Conservation (phyloP, 1,140 invertebrate genomes). For the Ridgeia piscesae region DNA sequence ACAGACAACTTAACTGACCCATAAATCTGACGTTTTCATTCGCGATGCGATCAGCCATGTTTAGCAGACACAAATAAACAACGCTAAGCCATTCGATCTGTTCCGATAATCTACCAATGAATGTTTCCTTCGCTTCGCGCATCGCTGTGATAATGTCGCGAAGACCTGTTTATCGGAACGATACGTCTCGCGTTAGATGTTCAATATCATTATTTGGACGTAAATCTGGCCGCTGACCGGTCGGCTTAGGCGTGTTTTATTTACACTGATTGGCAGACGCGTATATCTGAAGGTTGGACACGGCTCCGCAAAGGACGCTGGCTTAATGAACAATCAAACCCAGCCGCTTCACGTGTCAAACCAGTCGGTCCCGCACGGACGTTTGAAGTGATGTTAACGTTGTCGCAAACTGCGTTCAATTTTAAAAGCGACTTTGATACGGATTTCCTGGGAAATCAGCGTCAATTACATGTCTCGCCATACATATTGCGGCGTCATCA, state of each 20-base stretch:
- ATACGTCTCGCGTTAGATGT: neutral
- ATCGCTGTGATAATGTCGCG: neutral
- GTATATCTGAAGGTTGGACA: neutral
- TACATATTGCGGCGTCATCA: no score
- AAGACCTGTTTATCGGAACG: neutral
- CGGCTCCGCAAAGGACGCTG: neutral
- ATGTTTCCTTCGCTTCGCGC: neutral
- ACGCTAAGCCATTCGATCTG: neutral
- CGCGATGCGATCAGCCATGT: neutral
- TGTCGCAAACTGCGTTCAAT: no score
- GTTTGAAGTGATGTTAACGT: neutral
- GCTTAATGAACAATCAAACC: neutral
- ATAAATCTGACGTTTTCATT: neutral
- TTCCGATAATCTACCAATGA: neutral
- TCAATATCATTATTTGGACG: neutral
- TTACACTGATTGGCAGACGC: neutral
- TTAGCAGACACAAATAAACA: neutral
- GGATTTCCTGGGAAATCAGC: no score
- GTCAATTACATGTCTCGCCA: no score
- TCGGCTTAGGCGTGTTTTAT: neutral
- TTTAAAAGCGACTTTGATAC: no score
- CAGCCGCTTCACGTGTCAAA: neutral
- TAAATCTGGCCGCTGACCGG: neutral
- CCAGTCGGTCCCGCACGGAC: neutral
- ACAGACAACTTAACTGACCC: neutral